Evolutionary conservation across 2,797 vertebrate species (phyloP).

Genomic region (Oreonectes daqikongensis): DNA sequence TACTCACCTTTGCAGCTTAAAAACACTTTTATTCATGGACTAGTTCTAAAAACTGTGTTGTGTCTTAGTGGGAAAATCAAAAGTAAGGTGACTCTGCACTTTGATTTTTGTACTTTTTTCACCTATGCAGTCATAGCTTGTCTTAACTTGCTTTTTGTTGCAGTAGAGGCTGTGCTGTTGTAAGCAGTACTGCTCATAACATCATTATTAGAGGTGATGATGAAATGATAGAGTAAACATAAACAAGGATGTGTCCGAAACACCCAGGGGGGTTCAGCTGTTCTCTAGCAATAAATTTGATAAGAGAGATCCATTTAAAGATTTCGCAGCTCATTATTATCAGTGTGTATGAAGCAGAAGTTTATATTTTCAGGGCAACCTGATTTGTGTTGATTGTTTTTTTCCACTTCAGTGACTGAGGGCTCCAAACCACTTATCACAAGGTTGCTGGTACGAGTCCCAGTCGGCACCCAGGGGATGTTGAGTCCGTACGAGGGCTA

Average conservation of each 20-base stretch:
- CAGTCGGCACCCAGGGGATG: slow-evolving; percentile 1
- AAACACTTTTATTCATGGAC: no score
- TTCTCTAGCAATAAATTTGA: neutral
- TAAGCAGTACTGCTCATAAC: slow-evolving; percentile 13
- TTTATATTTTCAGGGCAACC: neutral
- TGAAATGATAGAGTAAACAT: neutral
- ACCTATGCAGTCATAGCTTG: slow-evolving; percentile 33
- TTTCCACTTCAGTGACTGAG: slow-evolving; percentile 1
- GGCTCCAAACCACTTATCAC: neutral
- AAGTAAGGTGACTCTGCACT: neutral
- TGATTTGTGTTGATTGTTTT: neutral
- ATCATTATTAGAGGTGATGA: slow-evolving; percentile 15
- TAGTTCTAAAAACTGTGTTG: neutral
- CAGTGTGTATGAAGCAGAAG: neutral
- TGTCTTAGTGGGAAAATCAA: neutral
- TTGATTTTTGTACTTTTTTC: neutral
- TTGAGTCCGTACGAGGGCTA: neutral
- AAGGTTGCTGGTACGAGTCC: slow-evolving; percentile 17
- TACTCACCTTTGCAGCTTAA: no score
- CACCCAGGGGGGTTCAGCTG: neutral
- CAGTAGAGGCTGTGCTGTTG: neutral
- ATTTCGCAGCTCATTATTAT: neutral
- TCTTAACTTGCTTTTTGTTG: slow-evolving; percentile 39
- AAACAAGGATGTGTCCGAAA: neutral
- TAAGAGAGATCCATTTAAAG: neutral